A percentile compares a stretch with the other conserved stretches of the same genome.
Conservation (phyloP, 2,888 invertebrate species). For the Tiliacea citrago region DNA sequence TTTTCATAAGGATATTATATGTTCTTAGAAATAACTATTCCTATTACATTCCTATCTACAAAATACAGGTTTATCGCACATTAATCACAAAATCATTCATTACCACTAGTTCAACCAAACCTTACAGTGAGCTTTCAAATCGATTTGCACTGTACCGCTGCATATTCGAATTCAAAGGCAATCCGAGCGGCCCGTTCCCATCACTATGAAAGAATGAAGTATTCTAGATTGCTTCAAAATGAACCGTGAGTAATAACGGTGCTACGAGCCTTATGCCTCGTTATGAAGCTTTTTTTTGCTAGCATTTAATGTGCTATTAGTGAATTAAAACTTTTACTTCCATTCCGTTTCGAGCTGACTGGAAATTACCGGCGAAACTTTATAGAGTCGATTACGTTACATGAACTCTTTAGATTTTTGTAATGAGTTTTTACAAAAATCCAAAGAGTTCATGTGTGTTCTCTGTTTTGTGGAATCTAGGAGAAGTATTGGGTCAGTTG, state of each 20-base stretch:
- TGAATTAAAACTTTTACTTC: conserved; percentile 74
- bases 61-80: neutral
- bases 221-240: conserved; percentile 76
- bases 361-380: conserved; percentile 49
- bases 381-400: conserved; percentile 30
- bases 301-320: conserved; percentile 75
- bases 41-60: neutral
- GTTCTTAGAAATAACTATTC: neutral
- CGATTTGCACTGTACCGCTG: conserved; percentile 33
- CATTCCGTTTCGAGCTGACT: conserved; percentile 54
- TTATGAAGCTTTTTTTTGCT: conserved; percentile 71
- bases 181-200: conserved; percentile 38
- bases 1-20: too few species aligned
- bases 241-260: conserved; percentile 74
- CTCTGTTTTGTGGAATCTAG: neutral
- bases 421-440: conserved; percentile 1
- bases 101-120: conserved; percentile 32
- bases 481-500: neutral
- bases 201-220: conserved; percentile 69
- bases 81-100: conserved; percentile 24
- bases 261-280: conserved; percentile 66
- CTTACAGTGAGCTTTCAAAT: conserved; percentile 39
- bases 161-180: conserved; percentile 55
- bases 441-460: neutral
- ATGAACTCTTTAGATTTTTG: conserved; percentile 35